Base-by-base conservation (phyloP, 2,113 vertebrate genomes). In the Datnioides undecimradiatus region DNA sequence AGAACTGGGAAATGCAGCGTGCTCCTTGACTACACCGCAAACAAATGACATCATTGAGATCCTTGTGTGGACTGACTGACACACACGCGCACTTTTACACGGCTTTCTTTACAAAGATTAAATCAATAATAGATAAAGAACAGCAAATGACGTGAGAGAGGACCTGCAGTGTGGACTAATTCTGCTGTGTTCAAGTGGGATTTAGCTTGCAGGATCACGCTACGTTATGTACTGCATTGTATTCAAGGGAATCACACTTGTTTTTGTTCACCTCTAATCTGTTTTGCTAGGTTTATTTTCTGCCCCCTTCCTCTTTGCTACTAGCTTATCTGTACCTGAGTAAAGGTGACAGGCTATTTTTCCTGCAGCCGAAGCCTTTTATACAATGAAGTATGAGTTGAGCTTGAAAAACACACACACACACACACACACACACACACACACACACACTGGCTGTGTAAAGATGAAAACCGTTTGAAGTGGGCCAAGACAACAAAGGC, bases 11-110 rank as follows among this genome's bases (percentile, higher is more conserved):
- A 33, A 67, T 63, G 62, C 49, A 34, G 40, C 54, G 46, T 27
- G 36, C 65, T 80, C 63, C 16, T 10, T 0, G 43, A 74, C 57
- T 57, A 55, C 34, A 73, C n/a, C n/a, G 69, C 34, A n/a, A 84
- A 54, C 23, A 63, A 70, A 84, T 88, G 68, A 85, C 80, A 88
- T 88, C 87, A 89, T 58, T n/a, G n/a, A 64, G 45, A 67, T 86
- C 67, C 29, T 49, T n/a, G 51, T 72, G 76, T 74, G 76, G 33
- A 62, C 27, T 6, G 19, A 57, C 54, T 14, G n/a, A 76, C n/a
- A 60, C 14, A 38, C 57, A 36, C 13, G 43, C 38, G 51, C 60
- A 59, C n/a, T 48, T 49, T 36, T 23, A n/a, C n/a, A n/a, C n/a
- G n/a, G n/a, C n/a, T n/a, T n/a, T n/a, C n/a, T n/a, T n/a, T n/a